Percentiles rank a stretch among this genome's conserved stretches.
phyloP scores from a whole-genome alignment of 2,888 invertebrate species.

The Minunthozetes semirufus region DNA sequence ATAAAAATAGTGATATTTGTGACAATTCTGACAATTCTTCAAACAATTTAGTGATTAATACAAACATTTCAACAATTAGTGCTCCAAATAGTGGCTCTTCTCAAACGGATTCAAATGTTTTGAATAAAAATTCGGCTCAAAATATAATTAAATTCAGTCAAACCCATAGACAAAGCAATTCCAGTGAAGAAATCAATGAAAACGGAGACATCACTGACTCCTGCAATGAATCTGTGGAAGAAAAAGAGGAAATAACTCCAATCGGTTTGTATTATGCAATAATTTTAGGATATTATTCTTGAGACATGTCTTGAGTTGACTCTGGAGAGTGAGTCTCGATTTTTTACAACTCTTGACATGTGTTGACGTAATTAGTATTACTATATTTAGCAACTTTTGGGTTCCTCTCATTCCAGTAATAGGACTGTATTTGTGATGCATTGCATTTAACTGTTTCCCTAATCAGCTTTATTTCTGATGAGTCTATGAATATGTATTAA shows the following conservation, averaged over 20 bases:
- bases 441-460: background rate
- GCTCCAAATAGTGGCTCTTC: slow-evolving; percentile 1
- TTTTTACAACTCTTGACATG: background rate
- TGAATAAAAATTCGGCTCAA: slow-evolving; percentile 13
- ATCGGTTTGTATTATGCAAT: background rate
- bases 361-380: slow-evolving; percentile 26
- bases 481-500: background rate
- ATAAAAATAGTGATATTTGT: slow-evolving; percentile 20
- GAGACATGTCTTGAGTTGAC: background rate
- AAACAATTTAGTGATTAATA: slow-evolving; percentile 13
- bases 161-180: background rate
- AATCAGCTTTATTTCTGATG: background rate
- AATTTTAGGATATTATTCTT: no score
- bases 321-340: background rate
- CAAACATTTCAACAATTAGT: slow-evolving; percentile 10
- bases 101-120: background rate
- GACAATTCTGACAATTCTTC: background rate
- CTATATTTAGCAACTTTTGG: slow-evolving; percentile 17
- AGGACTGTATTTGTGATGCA: background rate
- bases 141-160: slow-evolving; percentile 3
- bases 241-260: background rate
- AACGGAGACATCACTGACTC: background rate
- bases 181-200: background rate
- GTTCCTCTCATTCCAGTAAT: background rate
- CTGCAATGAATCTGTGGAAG: background rate